Evolutionary conservation across 53 echinoderm and acorn worm species (phyloP), one percentile per base, ranked within the genome.

Genomic region (Mesocentrotus franciscanus): DNA sequence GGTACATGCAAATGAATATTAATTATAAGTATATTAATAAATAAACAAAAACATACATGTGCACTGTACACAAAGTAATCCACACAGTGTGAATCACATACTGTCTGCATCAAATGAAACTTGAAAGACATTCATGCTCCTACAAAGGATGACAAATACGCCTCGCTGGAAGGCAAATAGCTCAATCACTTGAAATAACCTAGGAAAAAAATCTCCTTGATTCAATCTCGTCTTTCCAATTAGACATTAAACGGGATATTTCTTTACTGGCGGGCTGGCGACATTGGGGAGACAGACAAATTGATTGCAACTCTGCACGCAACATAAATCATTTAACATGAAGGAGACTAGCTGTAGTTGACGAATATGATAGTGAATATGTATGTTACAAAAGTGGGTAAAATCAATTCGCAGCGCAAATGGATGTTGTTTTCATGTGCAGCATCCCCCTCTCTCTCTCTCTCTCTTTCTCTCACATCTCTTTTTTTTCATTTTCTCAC

Each of bases 161-260:
- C 20, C 8, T 70, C 22, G 61, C 76, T 76, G 32, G 13, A 76
- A 76, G 76, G 76, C 76, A 76, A 76, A 76, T 30, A 76, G 76
- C 76, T 76, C 76, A 76, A 33, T 76, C 76, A 9, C 76, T 33
- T 30, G 76, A 76, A 76, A 76, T 33, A 76, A 76, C 33, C 13
- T 12, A 0, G 76, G 16, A 14, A 30, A 33, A 76, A 32, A 32
- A 76, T 30, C 10, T 71, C 24, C 76, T 14, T 26, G 26, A 76
- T 76, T 32, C 30, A 76, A 76, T 76, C 76, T 76, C 76, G 10
- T 76, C 76, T 76, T 76, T 76, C 76, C 76, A 76, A 76, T 76
- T 30, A 30, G 76, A 76, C 33, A 33, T 76, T 76, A 76, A 76
- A 76, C 33, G 33, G 76, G 32, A 76, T 76, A 76, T 76, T 76